phyloP scores from a whole-genome alignment of 1,140 invertebrate species.

The Cataglyphis hispanica region DNA sequence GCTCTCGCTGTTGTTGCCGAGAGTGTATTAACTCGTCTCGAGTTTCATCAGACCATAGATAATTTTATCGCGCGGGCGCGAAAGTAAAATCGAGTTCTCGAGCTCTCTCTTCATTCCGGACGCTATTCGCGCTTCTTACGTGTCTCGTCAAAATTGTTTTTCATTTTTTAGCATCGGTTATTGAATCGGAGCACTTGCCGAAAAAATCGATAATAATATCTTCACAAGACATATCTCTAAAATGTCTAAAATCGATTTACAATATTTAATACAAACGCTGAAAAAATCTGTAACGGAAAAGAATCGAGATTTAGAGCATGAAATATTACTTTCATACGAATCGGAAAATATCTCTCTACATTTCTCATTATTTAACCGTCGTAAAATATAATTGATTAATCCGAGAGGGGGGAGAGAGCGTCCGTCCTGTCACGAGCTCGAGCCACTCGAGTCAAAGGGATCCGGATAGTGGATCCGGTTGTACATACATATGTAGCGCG shows the following conservation, averaged over 20 bases:
- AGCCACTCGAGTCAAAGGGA: slow-evolving; percentile 25
- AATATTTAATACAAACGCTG: neutral
- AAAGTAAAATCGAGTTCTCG: slow-evolving; percentile 41
- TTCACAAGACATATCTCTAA: neutral
- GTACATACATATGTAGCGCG: slow-evolving; percentile 5
- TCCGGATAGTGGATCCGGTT: slow-evolving; percentile 24
- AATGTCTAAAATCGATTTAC: neutral
- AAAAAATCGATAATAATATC: neutral
- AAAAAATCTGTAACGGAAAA: neutral
- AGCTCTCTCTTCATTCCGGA: neutral
- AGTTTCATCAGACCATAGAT: neutral
- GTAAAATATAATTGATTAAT: slow-evolving; percentile 27
- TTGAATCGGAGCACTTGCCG: neutral
- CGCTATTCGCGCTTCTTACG: neutral
- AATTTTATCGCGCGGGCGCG: slow-evolving; percentile 27
- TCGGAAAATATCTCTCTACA: neutral
- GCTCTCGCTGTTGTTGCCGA: slow-evolving; percentile 10
- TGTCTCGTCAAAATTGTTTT: neutral
- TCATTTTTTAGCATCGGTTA: no score
- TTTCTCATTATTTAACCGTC: slow-evolving; percentile 27
- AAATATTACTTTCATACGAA: neutral
- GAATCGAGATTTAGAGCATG: neutral
- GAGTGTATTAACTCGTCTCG: neutral
- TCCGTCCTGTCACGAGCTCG: slow-evolving; percentile 20
- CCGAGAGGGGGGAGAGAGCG: neutral